Percentiles rank a stretch among this genome's conserved stretches.
Conservation (phyloP, 2,888 invertebrate genomes). For the Mythimna albipuncta region DNA sequence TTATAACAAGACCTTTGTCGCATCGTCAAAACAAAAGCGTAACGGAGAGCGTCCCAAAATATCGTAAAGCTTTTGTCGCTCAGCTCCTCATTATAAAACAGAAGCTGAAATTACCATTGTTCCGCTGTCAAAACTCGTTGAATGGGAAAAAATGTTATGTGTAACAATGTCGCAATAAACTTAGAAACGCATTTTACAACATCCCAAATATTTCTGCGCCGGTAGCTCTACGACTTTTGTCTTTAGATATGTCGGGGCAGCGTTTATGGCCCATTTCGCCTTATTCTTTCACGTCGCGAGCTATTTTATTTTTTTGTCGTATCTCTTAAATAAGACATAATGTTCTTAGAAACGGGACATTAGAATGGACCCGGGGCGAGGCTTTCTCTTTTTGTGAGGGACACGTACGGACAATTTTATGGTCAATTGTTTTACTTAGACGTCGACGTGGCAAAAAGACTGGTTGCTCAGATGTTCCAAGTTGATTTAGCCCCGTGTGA, state of each 20-base stretch:
- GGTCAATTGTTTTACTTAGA: constrained; percentile 88
- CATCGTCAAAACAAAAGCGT: constrained; percentile 67
- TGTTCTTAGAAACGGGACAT: constrained; percentile 89
- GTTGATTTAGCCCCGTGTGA: constrained; percentile 64
- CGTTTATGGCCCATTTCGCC: constrained; percentile 87
- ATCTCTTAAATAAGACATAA: constrained; percentile 90
- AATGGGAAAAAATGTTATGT: constrained; percentile 80
- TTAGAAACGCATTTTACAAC: constrained; percentile 82
- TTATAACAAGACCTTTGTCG: constrained; percentile 58
- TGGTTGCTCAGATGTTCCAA: constrained; percentile 55
- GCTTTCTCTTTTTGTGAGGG: constrained; percentile 88
- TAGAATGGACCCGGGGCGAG: constrained; percentile 80
- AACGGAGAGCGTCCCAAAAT: constrained; percentile 65
- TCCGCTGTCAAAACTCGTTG: constrained; percentile 82
- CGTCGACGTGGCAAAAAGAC: constrained; percentile 81
- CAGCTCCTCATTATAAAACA: constrained; percentile 80
- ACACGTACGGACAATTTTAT: constrained; percentile 88
- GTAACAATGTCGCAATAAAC: constrained; percentile 87
- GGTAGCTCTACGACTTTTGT: constrained; percentile 86
- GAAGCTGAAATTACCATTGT: constrained; percentile 86
- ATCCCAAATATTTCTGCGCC: constrained; percentile 84
- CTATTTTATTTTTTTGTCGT: constrained; percentile 86
- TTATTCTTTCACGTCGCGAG: constrained; percentile 83
- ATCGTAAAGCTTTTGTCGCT: constrained; percentile 72
- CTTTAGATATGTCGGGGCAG: constrained; percentile 74